Percentiles rank a stretch among this genome's conserved stretches.
phyloP scores from a whole-genome alignment of 2,888 invertebrate species.

The Sepioteuthis lessoniana region DNA sequence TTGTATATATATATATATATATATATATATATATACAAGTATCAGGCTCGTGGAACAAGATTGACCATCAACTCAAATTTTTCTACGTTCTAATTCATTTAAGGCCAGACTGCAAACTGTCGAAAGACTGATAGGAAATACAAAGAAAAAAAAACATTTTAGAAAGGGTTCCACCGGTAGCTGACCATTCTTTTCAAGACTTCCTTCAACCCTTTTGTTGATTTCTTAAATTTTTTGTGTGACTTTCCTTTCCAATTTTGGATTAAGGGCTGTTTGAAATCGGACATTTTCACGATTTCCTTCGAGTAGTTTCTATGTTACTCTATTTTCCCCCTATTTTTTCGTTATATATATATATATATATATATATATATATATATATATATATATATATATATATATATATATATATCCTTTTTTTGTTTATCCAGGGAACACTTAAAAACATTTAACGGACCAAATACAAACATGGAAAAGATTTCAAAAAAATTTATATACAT shows the following conservation, averaged over 20 bases:
- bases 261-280: background rate
- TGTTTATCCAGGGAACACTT: background rate
- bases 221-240: background rate
- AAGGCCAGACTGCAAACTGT: background rate
- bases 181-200: background rate
- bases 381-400: background rate
- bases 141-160: background rate
- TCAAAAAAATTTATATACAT: background rate
- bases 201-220: background rate
- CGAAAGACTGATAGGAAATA: too few species aligned
- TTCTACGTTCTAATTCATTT: background rate
- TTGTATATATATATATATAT: background rate
- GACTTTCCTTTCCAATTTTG: background rate
- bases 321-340: background rate
- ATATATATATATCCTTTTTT: background rate
- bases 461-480: background rate
- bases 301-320: background rate
- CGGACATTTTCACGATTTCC: background rate
- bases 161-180: background rate
- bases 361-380: too few species aligned
- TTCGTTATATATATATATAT: too few species aligned
- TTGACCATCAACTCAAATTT: too few species aligned
- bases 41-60: too few species aligned
- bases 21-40: too few species aligned
- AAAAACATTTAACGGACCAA: background rate